Evolutionary conservation across 2,888 invertebrate genomes (phyloP), one percentile per base, ranked within the genome.

Genomic region (Drosophila niveifrons): DNA sequence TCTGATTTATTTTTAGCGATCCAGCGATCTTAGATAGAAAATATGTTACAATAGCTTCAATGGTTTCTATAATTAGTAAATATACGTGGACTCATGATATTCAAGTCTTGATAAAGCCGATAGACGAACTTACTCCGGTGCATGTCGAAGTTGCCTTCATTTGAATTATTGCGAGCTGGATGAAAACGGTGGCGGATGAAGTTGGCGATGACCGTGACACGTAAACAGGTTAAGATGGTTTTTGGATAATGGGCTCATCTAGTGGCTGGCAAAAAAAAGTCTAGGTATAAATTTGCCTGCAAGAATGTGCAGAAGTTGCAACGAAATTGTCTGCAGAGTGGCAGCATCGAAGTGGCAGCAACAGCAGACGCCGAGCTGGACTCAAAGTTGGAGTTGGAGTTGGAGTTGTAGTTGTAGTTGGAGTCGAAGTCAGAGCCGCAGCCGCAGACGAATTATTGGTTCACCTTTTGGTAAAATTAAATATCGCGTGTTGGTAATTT

Each of bases 401-500:
- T 36, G 36, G 10, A 29, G 29, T 29, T 29, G 31, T 11, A 28
- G 31, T 31, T 7, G 9, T 11, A 28, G 31, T 31, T 7, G 9
- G 1, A 31, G 28, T 47, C 47, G 28, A n/a, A 29, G 55, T 44
- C 23, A 51, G 70, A 63, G 64, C 36, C 43, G 61, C 72, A 57
- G 43, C 41, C 39, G 43, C 73, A 84, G 75, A 70, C 82, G 85
- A 88, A 85, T 82, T 88, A 88, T 85, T 85, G 85, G 81, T 66
- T 76, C 78, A 71, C 88, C 82, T 84, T 82, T 87, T 88, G 90
- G 82, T 84, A 86, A 86, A 90, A 90, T 90, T 89, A 90, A 90
- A 90, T 90, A 90, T 90, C 90, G 89, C 89, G 89, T 90, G 89
- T 90, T 89, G 86, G 85, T 90, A 90, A 90, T 90, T 90, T 90